These are phyloP conservation scores for Cherax quadricarinatus DNA, from an alignment of 1,140 invertebrate species.

Conservation along the genomic window DNA sequence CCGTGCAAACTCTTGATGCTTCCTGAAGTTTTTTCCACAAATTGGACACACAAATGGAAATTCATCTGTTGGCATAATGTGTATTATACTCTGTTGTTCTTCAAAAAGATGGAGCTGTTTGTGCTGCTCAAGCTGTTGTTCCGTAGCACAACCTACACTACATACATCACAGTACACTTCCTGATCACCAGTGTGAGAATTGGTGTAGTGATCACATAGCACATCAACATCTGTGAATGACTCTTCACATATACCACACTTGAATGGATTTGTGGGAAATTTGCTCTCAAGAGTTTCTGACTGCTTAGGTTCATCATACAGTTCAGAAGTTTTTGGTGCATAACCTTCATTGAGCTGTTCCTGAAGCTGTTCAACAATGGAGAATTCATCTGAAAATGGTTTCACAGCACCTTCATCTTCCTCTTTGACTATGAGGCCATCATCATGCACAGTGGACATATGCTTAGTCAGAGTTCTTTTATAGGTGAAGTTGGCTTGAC, in stretches of 20 bases:
- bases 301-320: constrained; percentile 71
- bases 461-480: constrained; percentile 67
- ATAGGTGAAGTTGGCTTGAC: constrained; percentile 71
- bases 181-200: constrained; percentile 71
- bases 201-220: constrained; percentile 70
- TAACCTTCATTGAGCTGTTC: constrained; percentile 73
- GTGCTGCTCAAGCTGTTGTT: constrained; percentile 70
- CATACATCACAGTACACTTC: constrained; percentile 69
- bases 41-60: constrained; percentile 63
- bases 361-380: constrained; percentile 70
- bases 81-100: constrained; percentile 68
- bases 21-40: constrained; percentile 92
- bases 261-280: constrained; percentile 69
- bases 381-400: constrained; percentile 47
- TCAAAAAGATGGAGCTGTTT: constrained; percentile 69
- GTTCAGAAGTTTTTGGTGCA: constrained; percentile 71
- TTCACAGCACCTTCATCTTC: constrained; percentile 33
- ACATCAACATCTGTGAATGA: constrained; percentile 72
- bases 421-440: constrained; percentile 50
- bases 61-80: constrained; percentile 68
- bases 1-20: constrained; percentile 65
- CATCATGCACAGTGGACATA: constrained; percentile 62
- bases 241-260: constrained; percentile 73
- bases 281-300: constrained; percentile 71
- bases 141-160: constrained; percentile 70